These are phyloP conservation scores for Scomberomorus guttatus DNA, from an alignment of 2,797 vertebrate species.

Conservation along the genomic window DNA sequence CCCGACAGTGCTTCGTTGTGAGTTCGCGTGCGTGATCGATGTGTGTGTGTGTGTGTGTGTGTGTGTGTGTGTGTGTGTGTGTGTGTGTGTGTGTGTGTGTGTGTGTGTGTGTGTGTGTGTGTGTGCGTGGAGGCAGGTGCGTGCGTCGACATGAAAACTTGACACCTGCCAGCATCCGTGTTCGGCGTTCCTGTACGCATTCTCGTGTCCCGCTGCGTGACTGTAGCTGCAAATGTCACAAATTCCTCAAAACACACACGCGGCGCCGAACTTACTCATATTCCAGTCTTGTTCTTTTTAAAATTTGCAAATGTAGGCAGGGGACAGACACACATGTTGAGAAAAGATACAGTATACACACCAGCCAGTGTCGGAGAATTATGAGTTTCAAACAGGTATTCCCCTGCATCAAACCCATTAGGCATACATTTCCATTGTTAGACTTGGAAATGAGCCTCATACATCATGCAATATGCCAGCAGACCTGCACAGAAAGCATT, in stretches of 20 bases:
- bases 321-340: neutral
- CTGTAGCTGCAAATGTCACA: constrained; percentile 44
- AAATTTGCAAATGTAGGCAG: neutral
- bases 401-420: constrained; percentile 52
- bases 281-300: neutral
- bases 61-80: constrained; percentile 11
- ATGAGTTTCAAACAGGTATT: constrained; percentile 50
- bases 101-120: neutral
- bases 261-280: constrained; percentile 3
- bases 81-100: neutral
- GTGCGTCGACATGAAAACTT: constrained; percentile 20
- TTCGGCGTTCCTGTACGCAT: constrained; percentile 6
- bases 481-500: constrained; percentile 50
- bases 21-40: neutral
- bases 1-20: constrained; percentile 50
- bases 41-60: neutral
- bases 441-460: constrained; percentile 70
- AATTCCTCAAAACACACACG: constrained; percentile 20
- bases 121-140: neutral
- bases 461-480: constrained; percentile 60
- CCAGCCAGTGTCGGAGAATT: constrained; percentile 9
- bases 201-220: constrained; percentile 14
- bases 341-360: neutral
- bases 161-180: constrained; percentile 55
- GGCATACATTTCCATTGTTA: constrained; percentile 58